Percentiles rank a stretch among this genome's conserved stretches.
phyloP scores from a whole-genome alignment of 2,113 vertebrate species.

The zebrafish (Danio rerio) region GRCz12tu NC_133200.1:2438001-2438500 shows the following conservation, averaged over 20 bases:
- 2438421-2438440: slow-evolving; percentile 56
- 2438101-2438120: too few species aligned
- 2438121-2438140: too few species aligned
- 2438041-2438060: too few species aligned
- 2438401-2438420: slow-evolving; percentile 50
- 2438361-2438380: slow-evolving; percentile 44
- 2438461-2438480: slow-evolving; percentile 65
- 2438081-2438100: too few species aligned
- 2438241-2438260: too few species aligned
- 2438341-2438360: neutral
- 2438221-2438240: too few species aligned
- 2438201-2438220: too few species aligned
- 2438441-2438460: slow-evolving; percentile 61
- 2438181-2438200: neutral
- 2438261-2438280: neutral
- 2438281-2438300: slow-evolving; percentile 4
- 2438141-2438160: too few species aligned
- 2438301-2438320: neutral
- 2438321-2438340: neutral
- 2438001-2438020: too few species aligned
- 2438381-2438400: slow-evolving; percentile 41
- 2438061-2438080: too few species aligned
- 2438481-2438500: slow-evolving; percentile 69
- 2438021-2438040: too few species aligned
- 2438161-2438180: too few species aligned